These are phyloP conservation scores for Watsonalla cultraria DNA, from an alignment of 2,888 invertebrate species.

Conservation along the genomic window DNA sequence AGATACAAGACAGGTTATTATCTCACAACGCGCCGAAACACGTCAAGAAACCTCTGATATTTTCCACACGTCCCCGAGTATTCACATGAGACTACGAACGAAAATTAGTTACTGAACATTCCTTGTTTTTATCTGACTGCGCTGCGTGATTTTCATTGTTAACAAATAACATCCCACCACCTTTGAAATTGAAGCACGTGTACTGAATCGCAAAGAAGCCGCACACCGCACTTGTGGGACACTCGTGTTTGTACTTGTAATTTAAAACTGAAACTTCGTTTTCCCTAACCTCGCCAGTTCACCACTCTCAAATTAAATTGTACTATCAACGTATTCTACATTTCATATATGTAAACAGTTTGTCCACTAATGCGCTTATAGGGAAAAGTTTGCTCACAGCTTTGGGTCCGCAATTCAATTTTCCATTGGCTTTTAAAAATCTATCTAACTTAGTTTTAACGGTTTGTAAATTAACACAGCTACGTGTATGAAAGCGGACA, in stretches of 20 bases:
- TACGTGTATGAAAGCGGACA: no score
- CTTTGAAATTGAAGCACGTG: slow-evolving; percentile 70
- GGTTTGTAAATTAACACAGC: no score
- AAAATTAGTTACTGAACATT: slow-evolving; percentile 77
- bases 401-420: not conserved
- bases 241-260: slow-evolving; percentile 17
- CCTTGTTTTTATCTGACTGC: slow-evolving; percentile 69
- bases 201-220: slow-evolving; percentile 54
- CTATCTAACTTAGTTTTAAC: no score
- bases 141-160: slow-evolving; percentile 75
- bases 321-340: slow-evolving; percentile 14
- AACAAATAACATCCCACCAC: slow-evolving; percentile 69
- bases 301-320: slow-evolving; percentile 26
- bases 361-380: not conserved
- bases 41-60: slow-evolving; percentile 67
- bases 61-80: slow-evolving; percentile 75
- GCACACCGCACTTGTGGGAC: slow-evolving; percentile 26
- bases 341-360: slow-evolving; percentile 1
- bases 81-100: slow-evolving; percentile 71
- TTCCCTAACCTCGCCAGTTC: slow-evolving; percentile 9
- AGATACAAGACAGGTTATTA: slow-evolving; percentile 76
- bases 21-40: slow-evolving; percentile 64
- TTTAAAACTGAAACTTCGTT: slow-evolving; percentile 7
- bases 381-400: not conserved
- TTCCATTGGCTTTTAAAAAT: not conserved